Conservation (phyloP, 53 echinoderm and acorn worm genomes). For the Mesocentrotus franciscanus region DNA sequence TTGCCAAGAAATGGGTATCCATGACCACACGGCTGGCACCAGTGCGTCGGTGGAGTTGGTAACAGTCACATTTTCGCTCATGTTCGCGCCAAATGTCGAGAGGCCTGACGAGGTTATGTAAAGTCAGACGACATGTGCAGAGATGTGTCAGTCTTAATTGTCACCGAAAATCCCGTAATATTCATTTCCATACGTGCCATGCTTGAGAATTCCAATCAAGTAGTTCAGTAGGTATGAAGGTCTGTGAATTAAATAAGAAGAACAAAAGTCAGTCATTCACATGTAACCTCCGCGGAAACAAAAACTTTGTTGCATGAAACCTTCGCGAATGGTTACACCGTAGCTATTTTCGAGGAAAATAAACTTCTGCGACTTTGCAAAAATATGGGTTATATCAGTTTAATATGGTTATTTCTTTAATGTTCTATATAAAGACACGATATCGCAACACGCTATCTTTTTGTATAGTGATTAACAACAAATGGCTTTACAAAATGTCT, state of each 20-base stretch:
- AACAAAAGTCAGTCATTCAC: not conserved
- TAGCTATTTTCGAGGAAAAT: too few relatives aligned
- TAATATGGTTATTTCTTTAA: too few relatives aligned
- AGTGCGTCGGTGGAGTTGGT: not conserved
- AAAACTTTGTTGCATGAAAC: too few relatives aligned
- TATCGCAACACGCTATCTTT: too few relatives aligned
- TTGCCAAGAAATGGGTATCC: conserved; percentile 47
- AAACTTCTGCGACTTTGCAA: too few relatives aligned
- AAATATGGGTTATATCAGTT: too few relatives aligned
- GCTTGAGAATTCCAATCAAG: not conserved
- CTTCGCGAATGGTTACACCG: too few relatives aligned
- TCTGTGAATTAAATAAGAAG: not conserved
- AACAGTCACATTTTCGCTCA: not conserved
- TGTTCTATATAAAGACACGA: too few relatives aligned
- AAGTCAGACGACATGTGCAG: not conserved
- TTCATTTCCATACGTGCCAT: not conserved
- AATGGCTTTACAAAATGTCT: too few relatives aligned
- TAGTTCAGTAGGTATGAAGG: not conserved
- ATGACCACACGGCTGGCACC: conserved; percentile 9
- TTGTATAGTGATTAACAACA: too few relatives aligned
- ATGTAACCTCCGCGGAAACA: too few relatives aligned
- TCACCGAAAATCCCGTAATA: not conserved
- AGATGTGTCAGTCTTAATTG: not conserved
- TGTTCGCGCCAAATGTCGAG: too few relatives aligned
- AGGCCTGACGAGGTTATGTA: not conserved